These are phyloP conservation scores for Malacoctenus gilli DNA, from an alignment of 2,797 vertebrate species.

Conservation along the genomic window DNA sequence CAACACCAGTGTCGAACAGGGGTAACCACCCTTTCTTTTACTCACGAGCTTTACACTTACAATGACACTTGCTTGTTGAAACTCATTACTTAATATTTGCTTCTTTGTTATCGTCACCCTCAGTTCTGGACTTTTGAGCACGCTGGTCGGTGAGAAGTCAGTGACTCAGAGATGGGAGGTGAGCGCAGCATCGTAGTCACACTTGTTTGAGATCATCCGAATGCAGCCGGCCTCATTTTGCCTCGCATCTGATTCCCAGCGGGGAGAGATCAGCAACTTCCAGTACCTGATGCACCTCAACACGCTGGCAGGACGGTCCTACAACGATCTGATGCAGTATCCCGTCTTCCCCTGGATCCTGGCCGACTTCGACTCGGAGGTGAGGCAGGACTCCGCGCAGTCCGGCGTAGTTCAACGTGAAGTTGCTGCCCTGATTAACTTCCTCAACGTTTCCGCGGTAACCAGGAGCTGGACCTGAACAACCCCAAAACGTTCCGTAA, in stretches of 20 bases:
- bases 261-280: conserved; percentile 99
- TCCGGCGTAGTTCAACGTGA: too few species aligned
- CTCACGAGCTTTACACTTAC: not conserved
- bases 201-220: too few species aligned
- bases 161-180: conserved; percentile 99
- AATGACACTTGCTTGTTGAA: rapidly evolving
- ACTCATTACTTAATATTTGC: too few species aligned
- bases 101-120: conserved; percentile 1
- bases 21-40: conserved; percentile 81
- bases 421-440: too few species aligned
- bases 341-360: conserved; percentile 99
- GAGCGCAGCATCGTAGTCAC: too few species aligned
- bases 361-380: conserved; percentile 95
- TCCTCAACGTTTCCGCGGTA: too few species aligned
- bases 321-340: conserved; percentile 99
- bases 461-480: conserved; percentile 92
- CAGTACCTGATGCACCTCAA: conserved; percentile 99
- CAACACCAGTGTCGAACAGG: conserved; percentile 98
- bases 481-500: conserved; percentile 97
- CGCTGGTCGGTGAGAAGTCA: conserved; percentile 95
- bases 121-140: conserved; percentile 97
- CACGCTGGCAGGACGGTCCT: conserved; percentile 95
- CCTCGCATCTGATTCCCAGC: conserved; percentile 75
- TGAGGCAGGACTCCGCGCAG: conserved; percentile 63
- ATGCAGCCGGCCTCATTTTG: not conserved